Conservation (phyloP, 1,140 invertebrate species). For the Drosophila watanabei region DNA sequence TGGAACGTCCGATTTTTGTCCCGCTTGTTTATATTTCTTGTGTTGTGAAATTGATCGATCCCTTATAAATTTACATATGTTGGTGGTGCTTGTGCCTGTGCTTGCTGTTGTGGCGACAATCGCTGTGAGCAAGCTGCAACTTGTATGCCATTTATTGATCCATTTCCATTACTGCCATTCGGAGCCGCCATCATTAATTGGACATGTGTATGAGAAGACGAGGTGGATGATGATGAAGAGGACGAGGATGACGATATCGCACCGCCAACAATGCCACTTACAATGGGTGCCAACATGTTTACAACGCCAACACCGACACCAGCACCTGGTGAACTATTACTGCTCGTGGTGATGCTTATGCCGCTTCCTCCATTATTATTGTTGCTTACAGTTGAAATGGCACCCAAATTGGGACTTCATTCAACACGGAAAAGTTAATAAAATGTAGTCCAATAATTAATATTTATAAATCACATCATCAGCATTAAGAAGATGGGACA, state of each 20-base stretch:
- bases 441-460: slow-evolving; percentile 49
- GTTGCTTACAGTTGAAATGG: slow-evolving; percentile 58
- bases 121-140: slow-evolving; percentile 88
- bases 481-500: slow-evolving; percentile 31
- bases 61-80: slow-evolving; percentile 95
- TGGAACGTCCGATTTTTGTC: slow-evolving; percentile 28
- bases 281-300: slow-evolving; percentile 68
- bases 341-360: slow-evolving; percentile 33
- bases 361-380: slow-evolving; percentile 50
- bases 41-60: slow-evolving; percentile 33
- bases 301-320: slow-evolving; percentile 61
- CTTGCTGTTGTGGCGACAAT: slow-evolving; percentile 90
- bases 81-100: slow-evolving; percentile 88
- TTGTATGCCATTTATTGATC: slow-evolving; percentile 61
- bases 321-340: slow-evolving; percentile 48
- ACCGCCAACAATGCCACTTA: slow-evolving; percentile 63
- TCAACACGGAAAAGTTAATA: slow-evolving; percentile 35
- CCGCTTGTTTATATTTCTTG: neutral
- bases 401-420: slow-evolving; percentile 59
- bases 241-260: slow-evolving; percentile 82
- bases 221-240: slow-evolving; percentile 84
- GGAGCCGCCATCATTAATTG: slow-evolving; percentile 61
- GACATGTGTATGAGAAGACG: slow-evolving; percentile 79
- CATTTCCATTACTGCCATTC: slow-evolving; percentile 59
- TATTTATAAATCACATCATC: slow-evolving; percentile 30